Percentiles rank a stretch among this genome's conserved stretches.
phyloP scores from a whole-genome alignment of 1,140 invertebrate species.

The Chrysomallon squamiferum region DNA sequence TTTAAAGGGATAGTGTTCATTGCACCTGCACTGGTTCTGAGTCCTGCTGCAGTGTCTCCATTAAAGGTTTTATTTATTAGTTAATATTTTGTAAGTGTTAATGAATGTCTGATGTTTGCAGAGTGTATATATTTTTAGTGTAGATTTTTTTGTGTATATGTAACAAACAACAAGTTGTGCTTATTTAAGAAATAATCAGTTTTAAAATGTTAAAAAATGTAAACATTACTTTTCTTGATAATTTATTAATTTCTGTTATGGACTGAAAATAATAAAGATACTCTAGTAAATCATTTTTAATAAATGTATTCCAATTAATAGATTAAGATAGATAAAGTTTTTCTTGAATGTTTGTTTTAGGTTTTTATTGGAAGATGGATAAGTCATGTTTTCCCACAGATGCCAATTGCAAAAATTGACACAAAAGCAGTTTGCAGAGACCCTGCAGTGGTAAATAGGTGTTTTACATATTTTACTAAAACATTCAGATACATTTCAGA shows the following conservation, averaged over 20 bases:
- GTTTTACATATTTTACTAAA: too few relatives aligned
- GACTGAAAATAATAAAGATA: too few relatives aligned
- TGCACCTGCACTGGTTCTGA: conserved; percentile 41
- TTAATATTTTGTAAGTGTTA: too few relatives aligned
- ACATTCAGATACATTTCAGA: too few relatives aligned
- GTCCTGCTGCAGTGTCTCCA: conserved; percentile 43
- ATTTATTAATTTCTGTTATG: too few relatives aligned
- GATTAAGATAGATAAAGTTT: neutral
- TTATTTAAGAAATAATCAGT: too few relatives aligned
- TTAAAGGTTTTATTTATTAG: conserved; percentile 52
- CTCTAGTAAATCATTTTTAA: too few relatives aligned
- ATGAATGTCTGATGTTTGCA: too few relatives aligned
- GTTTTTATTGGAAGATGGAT: conserved; percentile 35
- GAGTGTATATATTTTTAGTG: too few relatives aligned
- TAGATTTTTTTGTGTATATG: too few relatives aligned
- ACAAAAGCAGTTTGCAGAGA: conserved; percentile 28
- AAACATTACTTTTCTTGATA: too few relatives aligned
- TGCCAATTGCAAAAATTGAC: conserved; percentile 32
- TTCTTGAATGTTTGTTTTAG: conserved; percentile 25
- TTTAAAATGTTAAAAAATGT: neutral
- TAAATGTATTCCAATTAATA: neutral
- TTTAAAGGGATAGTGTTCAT: conserved; percentile 56
- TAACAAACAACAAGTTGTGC: too few relatives aligned
- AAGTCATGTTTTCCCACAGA: conserved; percentile 35
- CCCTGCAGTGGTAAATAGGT: conserved; percentile 29